Evolutionary conservation across 2,888 invertebrate genomes (phyloP).

Genomic region (Conops quadrifasciatus): DNA sequence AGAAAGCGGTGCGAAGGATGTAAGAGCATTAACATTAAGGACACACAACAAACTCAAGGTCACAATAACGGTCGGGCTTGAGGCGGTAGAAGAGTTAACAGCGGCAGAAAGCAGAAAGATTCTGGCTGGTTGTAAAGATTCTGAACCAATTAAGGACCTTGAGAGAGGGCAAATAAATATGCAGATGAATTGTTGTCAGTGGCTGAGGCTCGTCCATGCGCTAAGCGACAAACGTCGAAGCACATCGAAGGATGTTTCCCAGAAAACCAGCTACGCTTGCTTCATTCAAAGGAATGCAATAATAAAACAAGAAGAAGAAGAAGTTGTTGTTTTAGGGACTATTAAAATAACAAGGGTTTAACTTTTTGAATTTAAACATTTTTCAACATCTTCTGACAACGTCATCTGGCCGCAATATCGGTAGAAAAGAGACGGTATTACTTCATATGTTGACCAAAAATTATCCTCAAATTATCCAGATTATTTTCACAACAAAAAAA

Average conservation of each 20-base stretch:
- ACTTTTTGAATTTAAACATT: too few species aligned
- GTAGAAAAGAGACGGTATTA: too few species aligned
- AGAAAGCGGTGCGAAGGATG: slow-evolving; percentile 5
- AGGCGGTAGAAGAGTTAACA: background rate
- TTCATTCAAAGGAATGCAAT: too few species aligned
- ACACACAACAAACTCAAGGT: background rate
- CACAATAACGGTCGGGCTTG: slow-evolving; percentile 1
- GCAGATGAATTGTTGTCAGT: background rate
- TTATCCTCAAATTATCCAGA: too few species aligned
- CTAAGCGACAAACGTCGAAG: background rate
- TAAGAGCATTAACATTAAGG: background rate
- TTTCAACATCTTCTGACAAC: too few species aligned
- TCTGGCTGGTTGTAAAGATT: background rate
- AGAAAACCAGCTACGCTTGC: background rate
- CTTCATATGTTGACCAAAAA: too few species aligned
- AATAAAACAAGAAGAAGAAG: too few species aligned
- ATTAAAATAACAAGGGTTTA: too few species aligned
- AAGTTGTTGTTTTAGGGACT: too few species aligned
- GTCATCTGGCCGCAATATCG: too few species aligned
- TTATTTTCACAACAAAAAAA: too few species aligned
- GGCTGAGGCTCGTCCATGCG: background rate
- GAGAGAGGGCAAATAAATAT: background rate
- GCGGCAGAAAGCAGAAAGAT: background rate
- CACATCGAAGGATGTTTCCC: background rate
- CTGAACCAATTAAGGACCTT: background rate